Evolutionary conservation across 2,797 vertebrate genomes (phyloP), one percentile per base, ranked within the genome.

Genomic region (Leucoraja ocellata): DNA sequence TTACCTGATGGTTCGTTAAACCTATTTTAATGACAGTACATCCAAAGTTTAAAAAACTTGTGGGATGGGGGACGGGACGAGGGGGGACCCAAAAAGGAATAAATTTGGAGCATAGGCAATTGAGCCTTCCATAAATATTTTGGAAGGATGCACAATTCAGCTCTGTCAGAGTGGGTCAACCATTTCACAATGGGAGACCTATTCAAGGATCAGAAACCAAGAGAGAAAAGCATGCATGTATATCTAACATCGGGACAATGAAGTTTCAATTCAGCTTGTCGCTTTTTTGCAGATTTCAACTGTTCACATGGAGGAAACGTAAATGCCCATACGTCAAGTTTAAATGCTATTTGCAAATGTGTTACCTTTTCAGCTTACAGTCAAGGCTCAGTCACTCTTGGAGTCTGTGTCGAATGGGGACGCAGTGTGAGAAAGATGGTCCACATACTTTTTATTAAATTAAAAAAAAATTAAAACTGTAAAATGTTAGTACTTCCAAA

Each of bases 341-440:
- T 84, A 84, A 54, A n/a, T 84, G 28, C 6, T 7, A 68, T 88
- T 88, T 88, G 63, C 63, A 88, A 88, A 84, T 84, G 36, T 61
- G 32, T 63, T 61, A 61, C 25, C 25, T 83, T 23, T 14, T 84
- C 54, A 63, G 25, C 23, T 61, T 13, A 11, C 23, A 28, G 25
- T 63, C 6, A 58, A 84, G 81, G 61, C 58, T 61, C 54, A 83
- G 76, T 78, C 76, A 79, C 36, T 39, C 77, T 77, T 77, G 32
- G 80, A 8, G 39, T 25, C 46, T 58, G 54, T 28, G 25, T 86
- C 13, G n/a, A 28, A n/a, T 32, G 58, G 25, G 6, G 58, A 6
- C 5, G 23, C 16, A 39, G 39, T 11, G 18, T 21, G 1, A 6
- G 58, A 61, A 61, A 14, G 28, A 23, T 74, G 71, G 21, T 74